Percentiles rank a stretch among this genome's conserved stretches.
These are phyloP conservation scores for Dendrolimus kikuchii DNA, from an alignment of 1,140 invertebrate species.

Conservation along the genomic window DNA sequence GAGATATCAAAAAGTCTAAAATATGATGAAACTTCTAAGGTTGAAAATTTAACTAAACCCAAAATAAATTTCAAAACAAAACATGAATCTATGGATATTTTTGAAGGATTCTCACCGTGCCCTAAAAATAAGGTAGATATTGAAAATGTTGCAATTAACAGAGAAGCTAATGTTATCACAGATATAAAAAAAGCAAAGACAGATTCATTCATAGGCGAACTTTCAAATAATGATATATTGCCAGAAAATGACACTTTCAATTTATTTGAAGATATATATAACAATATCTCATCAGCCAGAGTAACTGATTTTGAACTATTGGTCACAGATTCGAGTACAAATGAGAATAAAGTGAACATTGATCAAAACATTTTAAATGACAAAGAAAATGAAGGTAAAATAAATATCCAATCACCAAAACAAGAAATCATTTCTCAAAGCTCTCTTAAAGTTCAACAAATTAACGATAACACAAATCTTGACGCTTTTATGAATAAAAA, in stretches of 20 bases:
- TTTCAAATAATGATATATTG: constrained; percentile 1
- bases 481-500: constrained; percentile 1
- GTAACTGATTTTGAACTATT: constrained; percentile 51
- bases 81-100: constrained; percentile 45
- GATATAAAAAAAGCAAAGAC: constrained; percentile 1
- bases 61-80: constrained; percentile 26
- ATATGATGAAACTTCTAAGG: constrained; percentile 32
- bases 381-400: constrained; percentile 11
- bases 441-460: constrained; percentile 10
- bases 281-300: constrained; percentile 35
- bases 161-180: constrained; percentile 11
- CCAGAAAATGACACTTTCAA: constrained; percentile 39
- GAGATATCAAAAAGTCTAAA: no score
- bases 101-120: constrained; percentile 36
- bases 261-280: constrained; percentile 54
- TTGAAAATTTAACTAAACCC: constrained; percentile 32
- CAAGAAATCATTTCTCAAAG: no score
- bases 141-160: constrained; percentile 20
- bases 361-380: constrained; percentile 9
- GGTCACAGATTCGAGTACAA: constrained; percentile 9
- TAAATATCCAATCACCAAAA: not conserved
- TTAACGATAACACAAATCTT: constrained; percentile 25
- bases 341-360: constrained; percentile 15
- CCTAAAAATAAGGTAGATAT: constrained; percentile 8
- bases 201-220: not conserved